These are phyloP conservation scores for Drosophila ananassae DNA, from an alignment of 1,140 invertebrate genomes.

Conservation along the genomic window DNA sequence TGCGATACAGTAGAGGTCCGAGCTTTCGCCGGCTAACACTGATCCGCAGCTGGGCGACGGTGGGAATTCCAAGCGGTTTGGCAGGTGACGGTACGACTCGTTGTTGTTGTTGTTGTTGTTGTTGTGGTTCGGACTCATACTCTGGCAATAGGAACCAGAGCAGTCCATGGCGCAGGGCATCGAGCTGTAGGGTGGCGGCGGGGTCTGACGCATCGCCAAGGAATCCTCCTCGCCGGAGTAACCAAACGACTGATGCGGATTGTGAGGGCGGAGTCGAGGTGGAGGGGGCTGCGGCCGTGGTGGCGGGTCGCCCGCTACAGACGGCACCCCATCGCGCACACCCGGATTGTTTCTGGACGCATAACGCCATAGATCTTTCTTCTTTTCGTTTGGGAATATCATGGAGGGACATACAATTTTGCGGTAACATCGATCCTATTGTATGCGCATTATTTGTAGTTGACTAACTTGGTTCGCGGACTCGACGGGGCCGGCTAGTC, in stretches of 20 bases:
- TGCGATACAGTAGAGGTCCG: constrained; percentile 52
- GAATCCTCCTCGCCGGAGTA: constrained; percentile 47
- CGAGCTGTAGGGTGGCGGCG: constrained; percentile 67
- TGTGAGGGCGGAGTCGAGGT: constrained; percentile 74
- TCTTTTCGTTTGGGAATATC: constrained; percentile 83
- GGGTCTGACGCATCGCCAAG: constrained; percentile 48
- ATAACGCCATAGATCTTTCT: constrained; percentile 83
- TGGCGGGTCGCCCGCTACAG: constrained; percentile 61
- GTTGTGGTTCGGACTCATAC: constrained; percentile 11
- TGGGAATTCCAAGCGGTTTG: constrained; percentile 40
- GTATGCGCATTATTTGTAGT: constrained; percentile 82
- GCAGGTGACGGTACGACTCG: constrained; percentile 37
- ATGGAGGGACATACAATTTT: constrained; percentile 84
- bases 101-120: constrained; percentile 35
- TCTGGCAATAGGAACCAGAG: constrained; percentile 49
- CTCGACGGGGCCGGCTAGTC: constrained; percentile 64
- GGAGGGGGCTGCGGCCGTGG: constrained; percentile 71
- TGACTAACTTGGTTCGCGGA: constrained; percentile 68
- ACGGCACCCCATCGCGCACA: constrained; percentile 74
- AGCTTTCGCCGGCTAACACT: constrained; percentile 38
- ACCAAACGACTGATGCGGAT: constrained; percentile 27
- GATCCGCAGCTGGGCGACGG: constrained; percentile 34
- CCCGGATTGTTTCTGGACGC: constrained; percentile 79
- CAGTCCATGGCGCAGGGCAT: constrained; percentile 63
- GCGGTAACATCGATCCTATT: constrained; percentile 84